Evolutionary conservation across 2,797 vertebrate genomes (phyloP).

Genomic region (Danio aesculapii): DNA sequence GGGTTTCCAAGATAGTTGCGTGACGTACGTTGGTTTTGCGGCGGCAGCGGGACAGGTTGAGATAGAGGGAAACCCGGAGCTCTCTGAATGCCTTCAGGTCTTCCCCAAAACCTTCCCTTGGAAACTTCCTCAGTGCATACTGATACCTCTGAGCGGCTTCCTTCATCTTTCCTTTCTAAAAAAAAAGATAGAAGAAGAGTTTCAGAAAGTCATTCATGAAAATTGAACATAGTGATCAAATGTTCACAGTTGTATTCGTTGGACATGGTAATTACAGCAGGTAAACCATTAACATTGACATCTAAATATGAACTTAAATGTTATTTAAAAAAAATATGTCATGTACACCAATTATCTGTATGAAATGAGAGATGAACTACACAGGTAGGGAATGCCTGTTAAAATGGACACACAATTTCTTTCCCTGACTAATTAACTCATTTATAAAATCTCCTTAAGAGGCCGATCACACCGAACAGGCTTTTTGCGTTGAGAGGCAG

Average conservation of each 20-base stretch:
- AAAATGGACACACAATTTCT: too few species aligned
- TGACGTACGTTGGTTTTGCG: conserved; percentile 83
- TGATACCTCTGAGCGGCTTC: conserved; percentile 86
- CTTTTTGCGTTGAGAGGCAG: too few species aligned
- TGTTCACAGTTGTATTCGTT: background rate
- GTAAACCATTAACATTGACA: background rate
- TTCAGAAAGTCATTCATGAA: background rate
- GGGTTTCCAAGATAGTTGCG: background rate
- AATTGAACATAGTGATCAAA: background rate
- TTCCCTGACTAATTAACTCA: too few species aligned
- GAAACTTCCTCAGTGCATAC: conserved; percentile 87
- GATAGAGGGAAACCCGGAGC: conserved; percentile 84
- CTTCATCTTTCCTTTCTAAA: conserved; percentile 88
- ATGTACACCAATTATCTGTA: too few species aligned
- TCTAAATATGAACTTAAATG: too few species aligned
- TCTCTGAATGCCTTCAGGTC: conserved; percentile 87
- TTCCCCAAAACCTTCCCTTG: conserved; percentile 86
- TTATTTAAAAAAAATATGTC: too few species aligned
- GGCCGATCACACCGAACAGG: too few species aligned
- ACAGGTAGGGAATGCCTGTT: too few species aligned
- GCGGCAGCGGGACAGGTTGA: conserved; percentile 85
- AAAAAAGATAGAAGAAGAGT: conserved; percentile 30
- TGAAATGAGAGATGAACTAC: too few species aligned
- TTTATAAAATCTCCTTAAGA: too few species aligned
- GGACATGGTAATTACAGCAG: background rate